A percentile compares a stretch with the other conserved stretches of the same genome.
phyloP scores from a whole-genome alignment of 2,113 vertebrate species.

The Pitta sordida region DNA sequence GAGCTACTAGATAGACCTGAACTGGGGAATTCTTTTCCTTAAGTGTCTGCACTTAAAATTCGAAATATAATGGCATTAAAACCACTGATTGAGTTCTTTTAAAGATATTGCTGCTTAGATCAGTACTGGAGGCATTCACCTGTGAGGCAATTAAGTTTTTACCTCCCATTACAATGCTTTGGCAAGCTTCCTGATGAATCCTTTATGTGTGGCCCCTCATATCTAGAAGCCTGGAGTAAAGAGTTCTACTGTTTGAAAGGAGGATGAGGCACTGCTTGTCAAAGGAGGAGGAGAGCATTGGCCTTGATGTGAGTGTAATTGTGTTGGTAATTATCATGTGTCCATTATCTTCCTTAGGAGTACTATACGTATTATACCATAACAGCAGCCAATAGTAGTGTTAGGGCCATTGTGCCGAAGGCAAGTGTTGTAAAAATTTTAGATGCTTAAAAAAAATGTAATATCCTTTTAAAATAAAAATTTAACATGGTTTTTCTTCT shows the following conservation, averaged over 20 bases:
- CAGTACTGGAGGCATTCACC: constrained; percentile 37
- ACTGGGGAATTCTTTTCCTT: constrained; percentile 38
- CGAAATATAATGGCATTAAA: constrained; percentile 18
- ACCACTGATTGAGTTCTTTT: constrained; percentile 17
- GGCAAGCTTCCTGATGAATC: constrained; percentile 54
- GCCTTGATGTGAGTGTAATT: neutral
- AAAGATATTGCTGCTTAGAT: constrained; percentile 23
- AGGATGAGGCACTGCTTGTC: neutral
- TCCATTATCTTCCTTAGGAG: neutral
- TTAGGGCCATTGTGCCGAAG: neutral
- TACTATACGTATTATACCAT: neutral
- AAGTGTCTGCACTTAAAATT: constrained; percentile 38
- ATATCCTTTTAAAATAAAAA: neutral
- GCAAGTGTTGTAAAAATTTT: neutral
- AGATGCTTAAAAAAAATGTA: neutral
- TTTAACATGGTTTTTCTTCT: neutral
- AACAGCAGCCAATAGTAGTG: neutral
- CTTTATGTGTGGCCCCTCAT: neutral
- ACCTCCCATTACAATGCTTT: constrained; percentile 35
- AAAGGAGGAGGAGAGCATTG: neutral
- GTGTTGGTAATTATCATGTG: neutral
- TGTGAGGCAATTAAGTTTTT: constrained; percentile 47
- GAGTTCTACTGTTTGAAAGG: neutral
- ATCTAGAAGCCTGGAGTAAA: neutral
- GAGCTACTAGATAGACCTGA: constrained; percentile 9